Evolutionary conservation across 1,140 invertebrate species (phyloP), one percentile per base, ranked within the genome.

Genomic region (Nephotettix cincticeps): DNA sequence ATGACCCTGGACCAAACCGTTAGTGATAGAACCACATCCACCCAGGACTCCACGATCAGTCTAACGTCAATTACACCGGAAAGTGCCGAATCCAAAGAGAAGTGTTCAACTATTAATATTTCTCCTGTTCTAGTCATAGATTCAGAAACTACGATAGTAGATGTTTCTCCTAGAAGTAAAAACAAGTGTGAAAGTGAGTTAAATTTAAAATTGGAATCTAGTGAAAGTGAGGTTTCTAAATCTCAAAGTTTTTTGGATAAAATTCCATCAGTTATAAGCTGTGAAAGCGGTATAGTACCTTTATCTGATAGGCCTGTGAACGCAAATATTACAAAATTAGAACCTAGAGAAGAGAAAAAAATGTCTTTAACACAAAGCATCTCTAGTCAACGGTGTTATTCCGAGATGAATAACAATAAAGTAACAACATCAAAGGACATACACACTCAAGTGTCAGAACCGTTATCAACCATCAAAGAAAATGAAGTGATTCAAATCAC

Each of bases 11-110:
- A 61, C 56, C 74, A 75, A 66, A 75, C 72, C 21, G 74, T 75
- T 19, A 68, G 70, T 1, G 74, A 75, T 43, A 17, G 68, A 32
- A 71, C 72, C 0, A 71, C 61, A 1, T 75, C 74, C 0, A 75
- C 74, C 29, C 74, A 75, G 54, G 74, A 75, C 61, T 73, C 72
- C 0, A 75, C 74, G n/a, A 28, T 75, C 3, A 75, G 74, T 56
- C 61, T 75, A 13, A 72, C 72, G 13, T 72, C 71, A 32, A 71
- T 72, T 17, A 71, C 68, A 13, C 71, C 74, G 13, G 70, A 70
- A 36, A 75, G 71, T 45, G 40, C 21, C 36, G 27, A 58, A 13
- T 32, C 74, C 11, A 58, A 61, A 29, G 9, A 23, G 30, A 67
- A 32, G 23, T 25, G 40, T 32, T 14, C 28, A 27, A 56, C 69